Evolutionary conservation across 2,888 invertebrate genomes (phyloP), one percentile per base, ranked within the genome.

Genomic region (Lacanobia oleracea): DNA sequence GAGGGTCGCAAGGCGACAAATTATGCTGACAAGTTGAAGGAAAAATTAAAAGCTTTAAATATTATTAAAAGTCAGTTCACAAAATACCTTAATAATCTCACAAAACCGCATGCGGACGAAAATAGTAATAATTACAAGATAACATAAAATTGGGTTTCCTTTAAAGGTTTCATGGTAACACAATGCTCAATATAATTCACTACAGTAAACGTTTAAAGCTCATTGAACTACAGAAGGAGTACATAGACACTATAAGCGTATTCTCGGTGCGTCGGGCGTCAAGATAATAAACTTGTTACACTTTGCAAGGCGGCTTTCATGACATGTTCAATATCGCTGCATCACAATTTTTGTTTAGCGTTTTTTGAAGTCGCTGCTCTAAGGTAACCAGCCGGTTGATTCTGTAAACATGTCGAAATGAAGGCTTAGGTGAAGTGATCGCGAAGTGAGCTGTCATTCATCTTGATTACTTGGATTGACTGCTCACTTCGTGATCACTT

Each of bases 291-390:
- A 75, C 67, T 86, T 84, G 82, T 84, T 74, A 77, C 45, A 72
- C 37, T 64, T 33, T 62, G 43, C 86, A 85, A 85, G 75, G 86
- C 83, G 86, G 85, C 85, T 85, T 86, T 85, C 83, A 66, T 67
- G 76, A 67, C 82, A 68, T 66, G 33, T 60, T 63, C 57, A 18
- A 21, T 51, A 66, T 33, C 45, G 63, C 71, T 67, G 45, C 84
- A 73, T 81, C 78, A 80, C 83, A 80, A 74, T 64, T 66, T 74
- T 48, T 63, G 51, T 59, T 79, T 64, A 67, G 50, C 59, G 53
- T 75, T 75, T 45, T 61, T 56, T 40, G 10, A 48, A 43, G 43
- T 71, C 62, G 59, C 60, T 43, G 72, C 61, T 64, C 1, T 21
- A 27, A 48, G 40, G 10, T 56, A 3, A 2, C 8, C 7, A 0